A percentile compares a stretch with the other conserved stretches of the same genome.
Conservation (phyloP, 1,140 invertebrate species). For the Leptinotarsa defecta region DNA sequence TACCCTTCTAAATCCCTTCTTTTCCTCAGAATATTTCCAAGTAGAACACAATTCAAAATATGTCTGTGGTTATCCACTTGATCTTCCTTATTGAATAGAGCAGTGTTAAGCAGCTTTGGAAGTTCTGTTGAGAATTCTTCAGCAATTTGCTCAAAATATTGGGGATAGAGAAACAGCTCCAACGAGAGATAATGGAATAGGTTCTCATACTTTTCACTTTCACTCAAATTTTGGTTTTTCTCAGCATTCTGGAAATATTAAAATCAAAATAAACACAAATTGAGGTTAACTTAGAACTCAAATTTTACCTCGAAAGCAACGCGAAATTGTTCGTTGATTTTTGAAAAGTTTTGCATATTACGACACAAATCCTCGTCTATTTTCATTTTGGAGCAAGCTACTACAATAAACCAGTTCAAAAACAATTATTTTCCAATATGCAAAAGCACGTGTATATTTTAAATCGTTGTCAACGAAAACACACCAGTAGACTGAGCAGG, state of each 20-base stretch:
- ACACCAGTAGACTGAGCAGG: too few species aligned
- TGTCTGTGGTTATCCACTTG: constrained; percentile 34
- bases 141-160: constrained; percentile 41
- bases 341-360: constrained; percentile 37
- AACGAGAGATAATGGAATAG: constrained; percentile 40
- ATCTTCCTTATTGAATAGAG: constrained; percentile 31
- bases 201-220: constrained; percentile 25
- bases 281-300: not conserved
- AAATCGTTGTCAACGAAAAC: too few species aligned
- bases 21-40: constrained; percentile 37
- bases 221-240: constrained; percentile 11
- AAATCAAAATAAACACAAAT: not conserved
- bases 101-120: constrained; percentile 41
- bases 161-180: constrained; percentile 41
- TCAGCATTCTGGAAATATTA: constrained; percentile 25
- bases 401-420: not conserved
- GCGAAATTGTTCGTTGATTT: constrained; percentile 44
- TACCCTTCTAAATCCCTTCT: constrained; percentile 42
- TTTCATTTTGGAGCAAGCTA: constrained; percentile 4
- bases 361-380: constrained; percentile 13
- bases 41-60: constrained; percentile 40
- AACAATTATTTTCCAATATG: not conserved
- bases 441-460: not conserved
- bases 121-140: constrained; percentile 40
- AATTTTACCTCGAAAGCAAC: constrained; percentile 38